phyloP scores from a whole-genome alignment of 2,888 invertebrate genomes.

The Elmis aenea region DNA sequence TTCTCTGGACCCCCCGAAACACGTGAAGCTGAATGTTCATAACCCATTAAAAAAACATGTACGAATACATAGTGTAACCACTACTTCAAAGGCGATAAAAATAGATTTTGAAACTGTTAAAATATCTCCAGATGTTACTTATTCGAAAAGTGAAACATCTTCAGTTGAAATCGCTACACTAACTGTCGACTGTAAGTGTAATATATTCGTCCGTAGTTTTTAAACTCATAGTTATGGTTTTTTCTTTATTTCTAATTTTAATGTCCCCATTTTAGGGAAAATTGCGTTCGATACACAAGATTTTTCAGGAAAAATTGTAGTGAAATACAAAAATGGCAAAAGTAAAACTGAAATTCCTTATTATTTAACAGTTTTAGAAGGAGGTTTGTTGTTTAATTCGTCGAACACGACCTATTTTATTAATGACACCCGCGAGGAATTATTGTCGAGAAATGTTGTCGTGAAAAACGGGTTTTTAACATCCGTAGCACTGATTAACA shows the following conservation, averaged over 20 bases:
- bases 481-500: slow-evolving; percentile 68
- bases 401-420: slow-evolving; percentile 51
- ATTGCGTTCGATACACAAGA: slow-evolving; percentile 52
- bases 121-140: slow-evolving; percentile 59
- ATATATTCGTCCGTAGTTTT: slow-evolving; percentile 1
- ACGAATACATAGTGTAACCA: slow-evolving; percentile 58
- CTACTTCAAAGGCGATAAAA: slow-evolving; percentile 60
- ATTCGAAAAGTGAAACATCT: slow-evolving; percentile 40
- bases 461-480: slow-evolving; percentile 70
- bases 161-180: slow-evolving; percentile 59
- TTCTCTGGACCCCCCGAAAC: slow-evolving; percentile 60
- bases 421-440: slow-evolving; percentile 36
- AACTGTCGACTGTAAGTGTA: slow-evolving; percentile 64
- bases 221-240: neutral
- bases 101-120: slow-evolving; percentile 63
- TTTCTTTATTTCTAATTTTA: slow-evolving; percentile 1
- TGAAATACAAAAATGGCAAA: slow-evolving; percentile 50
- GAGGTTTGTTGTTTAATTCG: slow-evolving; percentile 54
- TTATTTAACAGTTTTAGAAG: slow-evolving; percentile 55
- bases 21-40: slow-evolving; percentile 57
- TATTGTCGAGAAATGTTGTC: slow-evolving; percentile 48
- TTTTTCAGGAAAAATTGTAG: slow-evolving; percentile 53
- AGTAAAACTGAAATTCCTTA: slow-evolving; percentile 59
- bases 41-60: slow-evolving; percentile 63
- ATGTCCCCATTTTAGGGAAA: slow-evolving; percentile 48